Percentiles rank a stretch among this genome's conserved stretches.
phyloP scores from a whole-genome alignment of 1,140 invertebrate species.

The Maconellicoccus hirsutus region DNA sequence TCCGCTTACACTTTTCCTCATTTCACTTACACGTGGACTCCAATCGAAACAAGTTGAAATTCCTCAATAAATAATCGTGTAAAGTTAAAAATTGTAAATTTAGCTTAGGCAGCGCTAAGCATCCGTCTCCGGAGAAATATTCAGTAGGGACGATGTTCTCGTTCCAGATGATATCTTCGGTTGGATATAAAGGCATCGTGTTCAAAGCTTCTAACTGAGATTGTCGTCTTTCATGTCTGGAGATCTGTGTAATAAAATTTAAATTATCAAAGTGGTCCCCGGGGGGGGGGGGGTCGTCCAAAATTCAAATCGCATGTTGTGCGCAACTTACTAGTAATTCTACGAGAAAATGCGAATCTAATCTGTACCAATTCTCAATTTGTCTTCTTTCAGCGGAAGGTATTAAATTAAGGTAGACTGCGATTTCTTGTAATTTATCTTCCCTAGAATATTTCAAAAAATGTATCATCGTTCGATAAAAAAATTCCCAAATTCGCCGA shows the following conservation, averaged over 20 bases:
- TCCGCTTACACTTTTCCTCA: conserved; percentile 2
- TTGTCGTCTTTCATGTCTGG: conserved; percentile 72
- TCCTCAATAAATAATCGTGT: conserved; percentile 94
- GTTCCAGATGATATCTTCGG: conserved; percentile 97
- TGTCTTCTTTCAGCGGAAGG: conserved; percentile 57
- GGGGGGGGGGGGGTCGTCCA: not conserved
- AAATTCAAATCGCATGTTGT: not conserved
- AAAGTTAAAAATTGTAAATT: conserved; percentile 97
- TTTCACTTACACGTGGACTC: conserved; percentile 85
- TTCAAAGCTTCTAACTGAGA: conserved; percentile 93
- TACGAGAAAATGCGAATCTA: conserved; percentile 66
- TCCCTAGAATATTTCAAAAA: conserved; percentile 42
- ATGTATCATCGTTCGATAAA: too few species aligned
- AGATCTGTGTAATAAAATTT: conserved; percentile 43
- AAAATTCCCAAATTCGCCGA: conserved; percentile 21
- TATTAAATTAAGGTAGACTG: conserved; percentile 73
- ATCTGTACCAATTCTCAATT: conserved; percentile 56
- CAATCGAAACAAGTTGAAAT: conserved; percentile 94
- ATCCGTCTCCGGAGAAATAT: conserved; percentile 90
- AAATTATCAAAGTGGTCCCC: not conserved
- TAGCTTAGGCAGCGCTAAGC: conserved; percentile 90
- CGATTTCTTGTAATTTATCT: conserved; percentile 69
- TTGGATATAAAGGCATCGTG: conserved; percentile 96
- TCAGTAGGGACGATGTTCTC: conserved; percentile 97
- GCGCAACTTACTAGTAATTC: conserved; percentile 62